Evolutionary conservation across 1,140 invertebrate species (phyloP), one percentile per base, ranked within the genome.

Genomic region (Ericerus pela): DNA sequence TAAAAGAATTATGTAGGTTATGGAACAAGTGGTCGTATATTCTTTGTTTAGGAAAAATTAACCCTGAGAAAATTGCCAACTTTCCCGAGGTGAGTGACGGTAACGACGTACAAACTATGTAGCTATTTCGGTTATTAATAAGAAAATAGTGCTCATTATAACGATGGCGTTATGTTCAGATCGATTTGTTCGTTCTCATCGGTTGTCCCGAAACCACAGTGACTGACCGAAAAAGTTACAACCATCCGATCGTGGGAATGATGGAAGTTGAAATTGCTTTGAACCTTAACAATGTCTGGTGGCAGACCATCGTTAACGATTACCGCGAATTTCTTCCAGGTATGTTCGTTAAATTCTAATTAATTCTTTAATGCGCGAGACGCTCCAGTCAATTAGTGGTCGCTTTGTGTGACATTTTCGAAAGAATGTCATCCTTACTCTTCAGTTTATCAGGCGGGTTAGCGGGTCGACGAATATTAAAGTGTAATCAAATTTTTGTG

Each of bases 211-310:
- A 95, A 69, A 91, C 84, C 68, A 78, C 81, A 58, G 69, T 70
- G 16, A 70, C 93, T 41, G 83, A 88, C 64, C 84, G 79, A 38
- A 79, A 82, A 64, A 89, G 95, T 31, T 93, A 88, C 68, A 84
- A 87, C 56, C 85, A 84, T 64, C 90, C 92, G 4, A 79, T 97
- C 47, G 78, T 93, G 1, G 90, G 88, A n/a, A 85, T 91, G 2
- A 92, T 80, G 71, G 93, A 97, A 71, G 73, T 95, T 33, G 93
- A 96, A 72, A 72, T 94, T 29, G 93, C 92, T 2, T 76, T 90
- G 37, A 86, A 85, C 61, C 73, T 70, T 62, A 65, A 73, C 55
- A 64, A 84, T 70, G 68, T 74, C 62, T 73, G 74, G 63, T 73
- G 75, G 65, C 68, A 73, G 59, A 74, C 79, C 27, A 85, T 86